phyloP scores from a whole-genome alignment of 2,888 invertebrate species.

The Steinernema hermaphroditum region DNA sequence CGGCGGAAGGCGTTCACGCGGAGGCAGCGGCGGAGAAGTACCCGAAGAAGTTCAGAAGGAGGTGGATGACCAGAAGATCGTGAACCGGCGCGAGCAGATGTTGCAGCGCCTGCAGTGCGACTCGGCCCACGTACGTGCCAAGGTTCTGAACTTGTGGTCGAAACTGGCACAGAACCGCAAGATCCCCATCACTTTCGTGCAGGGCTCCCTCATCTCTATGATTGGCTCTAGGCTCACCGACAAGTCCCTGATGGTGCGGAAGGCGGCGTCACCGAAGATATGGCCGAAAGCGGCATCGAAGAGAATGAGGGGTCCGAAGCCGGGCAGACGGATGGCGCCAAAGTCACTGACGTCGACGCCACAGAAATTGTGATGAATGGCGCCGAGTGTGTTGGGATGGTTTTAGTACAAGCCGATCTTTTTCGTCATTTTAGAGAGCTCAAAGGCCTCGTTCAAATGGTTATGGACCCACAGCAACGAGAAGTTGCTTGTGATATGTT shows the following conservation, averaged over 20 bases:
- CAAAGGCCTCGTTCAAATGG: neutral
- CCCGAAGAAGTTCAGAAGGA: slow-evolving; percentile 14
- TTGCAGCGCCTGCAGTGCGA: slow-evolving; percentile 69
- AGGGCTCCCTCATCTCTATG: slow-evolving; percentile 30
- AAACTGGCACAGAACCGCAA: slow-evolving; percentile 75
- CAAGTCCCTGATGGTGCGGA: slow-evolving; percentile 75
- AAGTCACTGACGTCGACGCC: no score
- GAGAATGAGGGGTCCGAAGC: neutral
- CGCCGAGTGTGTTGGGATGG: no score
- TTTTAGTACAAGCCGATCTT: no score
- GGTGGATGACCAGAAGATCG: slow-evolving; percentile 3
- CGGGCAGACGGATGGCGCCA: no score
- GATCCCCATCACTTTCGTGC: slow-evolving; percentile 34
- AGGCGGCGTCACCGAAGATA: neutral
- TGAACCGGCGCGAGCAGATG: slow-evolving; percentile 32
- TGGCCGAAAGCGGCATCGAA: no score
- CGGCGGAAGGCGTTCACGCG: no score
- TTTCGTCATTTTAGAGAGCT: neutral
- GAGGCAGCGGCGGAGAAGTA: no score
- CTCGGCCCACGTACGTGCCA: slow-evolving; percentile 83
- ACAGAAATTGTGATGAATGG: no score
- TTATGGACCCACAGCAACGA: neutral
- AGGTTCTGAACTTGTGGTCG: slow-evolving; percentile 81
- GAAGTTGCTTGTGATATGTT: neutral
- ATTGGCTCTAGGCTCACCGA: slow-evolving; percentile 76